Percentiles rank a stretch among this genome's conserved stretches.
Evolutionary conservation across 2,113 vertebrate species (phyloP).

Genomic region (Willisornis vidua): DNA sequence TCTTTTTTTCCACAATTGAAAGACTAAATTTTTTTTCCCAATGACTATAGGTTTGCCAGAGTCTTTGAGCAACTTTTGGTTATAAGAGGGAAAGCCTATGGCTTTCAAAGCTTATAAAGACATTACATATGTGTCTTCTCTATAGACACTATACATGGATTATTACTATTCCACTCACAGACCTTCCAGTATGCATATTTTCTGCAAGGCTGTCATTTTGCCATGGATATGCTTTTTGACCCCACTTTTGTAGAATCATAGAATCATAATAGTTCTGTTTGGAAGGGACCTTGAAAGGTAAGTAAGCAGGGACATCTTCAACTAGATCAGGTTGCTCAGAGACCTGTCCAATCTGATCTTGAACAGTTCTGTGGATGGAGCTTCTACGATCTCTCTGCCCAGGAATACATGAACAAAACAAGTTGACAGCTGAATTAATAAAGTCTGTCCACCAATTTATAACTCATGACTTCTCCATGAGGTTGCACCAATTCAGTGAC

Average conservation of each 20-base stretch:
- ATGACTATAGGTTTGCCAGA: not conserved
- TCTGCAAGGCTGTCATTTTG: not conserved
- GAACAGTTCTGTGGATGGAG: not conserved
- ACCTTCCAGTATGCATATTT: not conserved
- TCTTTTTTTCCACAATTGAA: not conserved
- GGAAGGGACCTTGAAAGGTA: not conserved
- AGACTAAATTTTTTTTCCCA: not conserved
- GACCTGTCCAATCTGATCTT: not conserved
- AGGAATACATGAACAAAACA: not conserved
- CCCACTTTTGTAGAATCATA: not conserved
- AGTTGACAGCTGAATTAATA: not conserved
- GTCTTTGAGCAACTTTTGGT: not conserved
- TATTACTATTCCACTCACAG: not conserved
- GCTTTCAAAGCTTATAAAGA: not conserved
- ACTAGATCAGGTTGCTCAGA: not conserved
- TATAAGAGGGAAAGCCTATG: not conserved
- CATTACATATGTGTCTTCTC: not conserved
- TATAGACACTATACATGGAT: not conserved
- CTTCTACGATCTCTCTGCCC: not conserved
- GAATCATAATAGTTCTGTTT: not conserved
- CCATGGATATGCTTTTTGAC: rapidly evolving
- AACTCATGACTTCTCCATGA: not conserved
- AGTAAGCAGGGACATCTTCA: not conserved
- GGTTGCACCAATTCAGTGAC: not conserved
- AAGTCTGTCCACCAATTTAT: not conserved